Conservation (phyloP, 2,113 vertebrate genomes). For the Muscicapa adusta region DNA sequence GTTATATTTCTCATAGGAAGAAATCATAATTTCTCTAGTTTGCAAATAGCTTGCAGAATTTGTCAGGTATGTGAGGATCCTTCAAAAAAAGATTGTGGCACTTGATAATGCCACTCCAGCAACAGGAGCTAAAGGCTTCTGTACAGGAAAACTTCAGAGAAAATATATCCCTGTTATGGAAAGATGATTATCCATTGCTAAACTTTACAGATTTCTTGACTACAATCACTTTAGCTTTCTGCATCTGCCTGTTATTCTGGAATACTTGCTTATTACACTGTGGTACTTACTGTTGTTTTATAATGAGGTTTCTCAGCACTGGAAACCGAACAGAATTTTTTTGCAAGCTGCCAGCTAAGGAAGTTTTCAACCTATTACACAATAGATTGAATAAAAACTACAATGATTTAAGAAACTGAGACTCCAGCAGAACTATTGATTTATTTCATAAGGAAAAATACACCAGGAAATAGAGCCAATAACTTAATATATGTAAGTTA, state of each 20-base stretch:
- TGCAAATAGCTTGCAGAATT: neutral
- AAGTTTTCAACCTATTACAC: slow-evolving; percentile 28
- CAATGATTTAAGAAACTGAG: neutral
- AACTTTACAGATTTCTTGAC: neutral
- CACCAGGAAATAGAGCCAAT: slow-evolving; percentile 33
- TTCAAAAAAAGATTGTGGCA: neutral
- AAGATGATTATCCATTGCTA: neutral
- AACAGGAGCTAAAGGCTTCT: neutral
- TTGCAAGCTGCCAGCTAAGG: neutral
- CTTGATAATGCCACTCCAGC: neutral
- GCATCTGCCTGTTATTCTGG: neutral
- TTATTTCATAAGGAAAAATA: slow-evolving; percentile 10
- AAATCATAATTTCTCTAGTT: neutral
- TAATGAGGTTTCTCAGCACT: slow-evolving; percentile 1
- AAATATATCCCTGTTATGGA: neutral
- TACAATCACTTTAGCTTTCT: neutral
- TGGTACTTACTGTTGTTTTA: neutral
- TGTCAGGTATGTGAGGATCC: neutral
- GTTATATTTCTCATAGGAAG: neutral
- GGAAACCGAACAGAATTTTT: neutral
- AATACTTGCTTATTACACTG: neutral
- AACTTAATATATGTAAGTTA: slow-evolving; percentile 32
- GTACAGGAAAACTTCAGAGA: neutral
- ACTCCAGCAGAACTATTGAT: neutral
- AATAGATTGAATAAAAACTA: slow-evolving; percentile 40